Evolutionary conservation across 2,113 vertebrate genomes (phyloP).

Genomic region (Emydocephalus ijimae): DNA sequence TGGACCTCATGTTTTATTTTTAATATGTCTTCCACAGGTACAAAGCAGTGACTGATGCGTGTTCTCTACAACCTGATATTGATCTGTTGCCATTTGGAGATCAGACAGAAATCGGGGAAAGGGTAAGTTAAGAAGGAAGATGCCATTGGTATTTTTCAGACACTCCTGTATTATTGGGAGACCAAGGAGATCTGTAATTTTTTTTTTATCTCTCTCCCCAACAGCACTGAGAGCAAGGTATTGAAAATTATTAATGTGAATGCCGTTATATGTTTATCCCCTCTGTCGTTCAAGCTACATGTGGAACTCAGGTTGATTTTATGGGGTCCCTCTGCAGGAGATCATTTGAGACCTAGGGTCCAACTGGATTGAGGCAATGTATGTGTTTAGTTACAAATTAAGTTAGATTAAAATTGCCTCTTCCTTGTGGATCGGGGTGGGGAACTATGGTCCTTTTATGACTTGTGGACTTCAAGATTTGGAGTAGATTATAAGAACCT

Average conservation of each 20-base stretch:
- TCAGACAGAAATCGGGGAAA: slow-evolving; percentile 98
- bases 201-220: no score
- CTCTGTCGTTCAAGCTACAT: background rate
- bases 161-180: background rate
- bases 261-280: background rate
- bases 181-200: background rate
- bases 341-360: background rate
- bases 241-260: no score
- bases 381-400: background rate
- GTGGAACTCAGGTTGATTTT: background rate
- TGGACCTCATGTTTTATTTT: background rate
- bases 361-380: background rate
- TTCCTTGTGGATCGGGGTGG: background rate
- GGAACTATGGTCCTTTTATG: no score
- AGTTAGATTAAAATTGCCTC: background rate
- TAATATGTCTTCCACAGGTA: slow-evolving; percentile 73
- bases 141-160: background rate
- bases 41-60: slow-evolving; percentile 93
- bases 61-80: slow-evolving; percentile 97
- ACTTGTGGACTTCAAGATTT: background rate
- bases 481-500: no score
- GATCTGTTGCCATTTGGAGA: slow-evolving; percentile 95
- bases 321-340: background rate
- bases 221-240: no score
- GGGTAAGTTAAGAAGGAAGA: slow-evolving; percentile 70